Base-by-base conservation (phyloP, 2,888 invertebrate genomes). In the Parnassius apollo region DNA sequence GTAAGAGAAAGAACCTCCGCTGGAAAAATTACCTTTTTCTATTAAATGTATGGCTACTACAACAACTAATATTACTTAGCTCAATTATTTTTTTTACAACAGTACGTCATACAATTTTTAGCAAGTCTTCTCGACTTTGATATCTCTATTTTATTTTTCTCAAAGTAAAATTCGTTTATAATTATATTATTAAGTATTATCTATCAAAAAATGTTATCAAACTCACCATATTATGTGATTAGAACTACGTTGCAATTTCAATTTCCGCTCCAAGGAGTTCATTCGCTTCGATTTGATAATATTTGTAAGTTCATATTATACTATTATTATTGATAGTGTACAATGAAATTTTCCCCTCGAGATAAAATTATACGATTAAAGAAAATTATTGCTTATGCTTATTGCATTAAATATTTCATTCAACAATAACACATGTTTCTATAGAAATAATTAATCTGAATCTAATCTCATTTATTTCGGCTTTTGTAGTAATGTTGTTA, bases 241-340 rank as follows among this genome's bases (percentile, higher is more conserved):
- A 57, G 55, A 64, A 66, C 66, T 65, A 64, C 64, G 50, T 67
- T 69, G 70, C 66, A 69, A 66, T 65, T 62, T 59, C 64, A 65
- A 69, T 70, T 75, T 71, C 69, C 59, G 35, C 55, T 74, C 69
- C 67, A 66, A 65, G 62, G 63, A 65, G 73, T 74, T 75, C 72
- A 70, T 65, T 69, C 66, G 72, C 66, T 69, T 66, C 61, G 59
- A 56, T 66, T 63, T 67, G 65, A 67, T 67, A 68, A 62, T 50
- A 49, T 48, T 57, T 52, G 62, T 25, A 35, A 35, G 35, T 49
- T 44, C 54, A 35, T 50, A 42, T 49, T 58, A 54, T 59, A 48
- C 11, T 46, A 42, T 57, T 57, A 48, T 48, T 9, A 10, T 12
- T 35, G 11, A 9, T 4, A 10, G 25, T 48, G 3, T n/a, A 8